phyloP scores from a whole-genome alignment of 2,113 vertebrate genomes.

The Spea multiplicata region DNA sequence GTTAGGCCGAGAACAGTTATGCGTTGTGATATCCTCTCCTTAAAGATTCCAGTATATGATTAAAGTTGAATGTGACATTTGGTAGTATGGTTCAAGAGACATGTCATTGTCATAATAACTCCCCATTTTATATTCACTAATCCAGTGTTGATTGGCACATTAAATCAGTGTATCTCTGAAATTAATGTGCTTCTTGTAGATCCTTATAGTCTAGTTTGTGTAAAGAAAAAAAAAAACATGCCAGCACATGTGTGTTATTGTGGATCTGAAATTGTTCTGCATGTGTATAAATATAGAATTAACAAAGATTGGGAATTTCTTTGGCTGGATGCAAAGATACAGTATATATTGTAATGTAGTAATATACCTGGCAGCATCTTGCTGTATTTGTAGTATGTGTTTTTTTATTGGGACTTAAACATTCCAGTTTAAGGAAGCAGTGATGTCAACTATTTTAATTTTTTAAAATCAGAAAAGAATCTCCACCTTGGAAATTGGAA shows the following conservation, averaged over 20 bases:
- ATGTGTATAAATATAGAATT: too few relatives aligned
- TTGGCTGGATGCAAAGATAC: constrained; percentile 23
- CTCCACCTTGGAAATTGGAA: too few relatives aligned
- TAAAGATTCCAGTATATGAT: too few relatives aligned
- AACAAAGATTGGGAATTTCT: background rate
- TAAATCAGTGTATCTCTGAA: too few relatives aligned
- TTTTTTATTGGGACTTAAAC: constrained; percentile 26
- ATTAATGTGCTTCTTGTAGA: background rate
- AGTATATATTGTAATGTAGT: constrained; percentile 23
- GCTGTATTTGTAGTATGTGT: background rate
- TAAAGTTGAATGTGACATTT: too few relatives aligned
- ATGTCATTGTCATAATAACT: too few relatives aligned
- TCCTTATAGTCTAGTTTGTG: background rate
- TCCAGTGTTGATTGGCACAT: too few relatives aligned
- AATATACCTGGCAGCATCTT: background rate
- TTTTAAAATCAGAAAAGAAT: too few relatives aligned
- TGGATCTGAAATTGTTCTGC: background rate
- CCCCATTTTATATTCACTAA: too few relatives aligned
- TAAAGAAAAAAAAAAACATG: background rate
- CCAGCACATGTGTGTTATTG: background rate
- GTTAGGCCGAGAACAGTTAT: too few relatives aligned
- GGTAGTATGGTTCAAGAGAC: too few relatives aligned
- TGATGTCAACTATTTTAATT: constrained; percentile 4
- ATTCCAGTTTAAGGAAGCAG: constrained; percentile 53
- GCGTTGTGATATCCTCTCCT: too few relatives aligned